Evolutionary conservation across 2,113 vertebrate species (phyloP).

Genomic region (Glaucomys volans): DNA sequence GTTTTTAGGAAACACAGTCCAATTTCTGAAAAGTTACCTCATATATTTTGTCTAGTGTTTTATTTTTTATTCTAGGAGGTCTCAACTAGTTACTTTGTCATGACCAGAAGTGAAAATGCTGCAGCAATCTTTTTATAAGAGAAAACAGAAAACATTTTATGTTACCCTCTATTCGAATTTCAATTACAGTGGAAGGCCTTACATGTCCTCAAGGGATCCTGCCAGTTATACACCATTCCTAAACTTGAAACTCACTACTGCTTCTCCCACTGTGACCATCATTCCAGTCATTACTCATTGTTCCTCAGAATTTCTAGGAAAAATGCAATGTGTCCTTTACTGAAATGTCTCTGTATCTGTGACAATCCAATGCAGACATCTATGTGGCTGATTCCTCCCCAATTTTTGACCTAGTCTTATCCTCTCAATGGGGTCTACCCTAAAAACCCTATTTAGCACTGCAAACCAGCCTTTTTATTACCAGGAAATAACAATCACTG

Average conservation of each 20-base stretch:
- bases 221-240: not conserved
- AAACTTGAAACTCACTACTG: not conserved
- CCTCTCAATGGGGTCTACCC: not conserved
- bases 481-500: not conserved
- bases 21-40: not conserved
- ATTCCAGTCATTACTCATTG: not conserved
- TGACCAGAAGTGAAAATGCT: not conserved
- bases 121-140: not conserved
- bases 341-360: not conserved
- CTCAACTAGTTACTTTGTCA: not conserved
- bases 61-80: conserved; percentile 19
- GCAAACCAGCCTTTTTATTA: not conserved
- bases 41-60: conserved; percentile 28
- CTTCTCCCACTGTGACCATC: not conserved
- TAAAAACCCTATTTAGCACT: not conserved
- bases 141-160: not conserved
- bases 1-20: not conserved
- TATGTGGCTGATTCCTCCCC: not conserved
- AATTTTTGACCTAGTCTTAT: not conserved
- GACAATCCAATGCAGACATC: not conserved
- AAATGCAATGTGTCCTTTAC: not conserved
- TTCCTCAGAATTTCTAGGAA: not conserved
- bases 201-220: not conserved
- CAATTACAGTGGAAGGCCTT: not conserved
- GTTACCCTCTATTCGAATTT: not conserved